Base-by-base conservation (phyloP, 2,113 vertebrate genomes). In the Oryzias celebensis region DNA sequence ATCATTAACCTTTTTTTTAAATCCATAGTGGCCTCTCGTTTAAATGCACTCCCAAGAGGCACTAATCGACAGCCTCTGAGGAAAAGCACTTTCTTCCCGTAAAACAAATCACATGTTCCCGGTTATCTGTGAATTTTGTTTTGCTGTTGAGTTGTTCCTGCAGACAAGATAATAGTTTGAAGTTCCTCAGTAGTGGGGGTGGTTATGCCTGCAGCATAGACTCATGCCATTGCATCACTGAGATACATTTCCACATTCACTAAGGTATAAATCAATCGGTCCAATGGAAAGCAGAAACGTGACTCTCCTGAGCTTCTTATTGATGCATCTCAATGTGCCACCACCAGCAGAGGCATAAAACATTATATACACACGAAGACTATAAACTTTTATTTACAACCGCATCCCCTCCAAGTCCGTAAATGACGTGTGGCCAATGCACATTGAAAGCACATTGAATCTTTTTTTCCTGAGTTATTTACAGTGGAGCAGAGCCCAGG, bases 261-360 rank as follows among this genome's bases (percentile, higher is more conserved):
- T 42, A 5, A 43, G 10, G 20, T 28, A 53, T 46, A 68, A 55
- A 67, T 57, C 67, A 58, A 56, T 57, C 18, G 14, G 14, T 28
- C 52, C 1, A 2, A 22, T 2, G 46, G 44, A 50, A 17, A 31
- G 36, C 23, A 43, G 31, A 68, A 48, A 45, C 41, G 43, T 8
- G 12, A 50, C 70, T 71, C 48, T 41, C 50, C 3, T 55, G 43
- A 23, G 45, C 51, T 59, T 68, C 55, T 55, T 80, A 60, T 65
- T 58, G 73, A 66, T 68, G 46, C 7, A 62, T 71, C 52, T 53
- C 49, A 62, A 74, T 68, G 49, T 58, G 44, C 15, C 26, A 54
- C 54, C 59, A 53, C 23, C 51, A 52, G 15, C 51, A 28, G 7
- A 23, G 28, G 23, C 24, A 28, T 8, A 28, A 26, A 52, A 36